Evolutionary conservation across 2,113 vertebrate species (phyloP).

Genomic region (Microcebus ravelobensis): DNA sequence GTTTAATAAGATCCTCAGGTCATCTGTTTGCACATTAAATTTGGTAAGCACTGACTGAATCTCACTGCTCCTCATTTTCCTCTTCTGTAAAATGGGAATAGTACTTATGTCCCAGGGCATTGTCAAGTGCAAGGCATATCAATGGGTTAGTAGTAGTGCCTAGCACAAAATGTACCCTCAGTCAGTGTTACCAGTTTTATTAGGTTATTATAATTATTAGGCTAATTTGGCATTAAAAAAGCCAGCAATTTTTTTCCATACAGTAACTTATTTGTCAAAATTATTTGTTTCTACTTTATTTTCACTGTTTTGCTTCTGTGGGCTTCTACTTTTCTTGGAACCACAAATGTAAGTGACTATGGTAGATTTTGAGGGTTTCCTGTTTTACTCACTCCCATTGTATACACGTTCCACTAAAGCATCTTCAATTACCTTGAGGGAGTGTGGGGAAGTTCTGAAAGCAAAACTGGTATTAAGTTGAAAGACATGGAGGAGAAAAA

Average conservation of each 20-base stretch:
- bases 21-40: background rate
- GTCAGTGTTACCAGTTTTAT: background rate
- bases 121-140: background rate
- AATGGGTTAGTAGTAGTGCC: background rate
- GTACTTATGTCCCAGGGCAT: background rate
- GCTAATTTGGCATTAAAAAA: background rate
- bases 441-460: background rate
- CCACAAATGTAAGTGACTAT: background rate
- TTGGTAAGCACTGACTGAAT: background rate
- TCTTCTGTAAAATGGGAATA: constrained; percentile 17
- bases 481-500: background rate
- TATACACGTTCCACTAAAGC: background rate
- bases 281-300: background rate
- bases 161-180: background rate
- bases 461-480: background rate
- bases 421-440: background rate
- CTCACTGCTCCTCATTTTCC: background rate
- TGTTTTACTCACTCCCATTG: background rate
- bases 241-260: background rate
- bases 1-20: background rate
- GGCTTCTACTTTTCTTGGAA: background rate
- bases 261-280: background rate
- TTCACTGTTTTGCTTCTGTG: background rate
- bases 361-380: background rate
- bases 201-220: background rate